Evolutionary conservation across 2,797 vertebrate genomes (phyloP).

Genomic region (Leucoraja ocellata): DNA sequence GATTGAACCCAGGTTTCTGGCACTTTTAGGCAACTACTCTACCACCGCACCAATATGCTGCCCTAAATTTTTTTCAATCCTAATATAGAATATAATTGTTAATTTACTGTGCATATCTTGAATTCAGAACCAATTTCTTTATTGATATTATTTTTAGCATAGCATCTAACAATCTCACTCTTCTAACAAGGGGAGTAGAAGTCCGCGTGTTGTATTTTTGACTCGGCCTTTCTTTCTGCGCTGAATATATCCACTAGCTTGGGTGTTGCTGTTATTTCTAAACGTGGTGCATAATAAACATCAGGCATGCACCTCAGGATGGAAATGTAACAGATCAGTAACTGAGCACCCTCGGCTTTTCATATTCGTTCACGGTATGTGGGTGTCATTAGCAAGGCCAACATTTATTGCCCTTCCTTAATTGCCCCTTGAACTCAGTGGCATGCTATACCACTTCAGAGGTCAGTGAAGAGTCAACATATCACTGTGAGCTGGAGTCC

Average conservation of each 20-base stretch:
- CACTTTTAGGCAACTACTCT: no score
- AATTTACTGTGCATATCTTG: neutral
- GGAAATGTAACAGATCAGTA: neutral
- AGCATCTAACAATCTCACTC: neutral
- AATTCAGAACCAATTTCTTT: neutral
- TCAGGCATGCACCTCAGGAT: neutral
- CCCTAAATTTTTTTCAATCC: neutral
- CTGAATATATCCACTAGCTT: neutral
- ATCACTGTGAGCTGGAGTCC: no score
- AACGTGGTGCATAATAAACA: neutral
- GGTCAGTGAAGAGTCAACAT: no score
- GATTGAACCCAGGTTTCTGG: no score
- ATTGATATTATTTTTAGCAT: neutral
- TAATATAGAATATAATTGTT: neutral
- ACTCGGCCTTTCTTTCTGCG: neutral
- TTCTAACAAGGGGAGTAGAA: neutral
- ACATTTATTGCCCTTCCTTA: no score
- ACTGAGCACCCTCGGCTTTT: neutral
- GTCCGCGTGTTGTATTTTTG: neutral
- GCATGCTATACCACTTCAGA: no score
- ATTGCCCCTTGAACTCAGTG: no score
- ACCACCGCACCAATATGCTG: no score
- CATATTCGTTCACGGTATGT: no score
- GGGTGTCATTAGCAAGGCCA: no score
- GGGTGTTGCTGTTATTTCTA: neutral